Conservation (phyloP, 2,797 vertebrate genomes). For the Poecilia picta region DNA sequence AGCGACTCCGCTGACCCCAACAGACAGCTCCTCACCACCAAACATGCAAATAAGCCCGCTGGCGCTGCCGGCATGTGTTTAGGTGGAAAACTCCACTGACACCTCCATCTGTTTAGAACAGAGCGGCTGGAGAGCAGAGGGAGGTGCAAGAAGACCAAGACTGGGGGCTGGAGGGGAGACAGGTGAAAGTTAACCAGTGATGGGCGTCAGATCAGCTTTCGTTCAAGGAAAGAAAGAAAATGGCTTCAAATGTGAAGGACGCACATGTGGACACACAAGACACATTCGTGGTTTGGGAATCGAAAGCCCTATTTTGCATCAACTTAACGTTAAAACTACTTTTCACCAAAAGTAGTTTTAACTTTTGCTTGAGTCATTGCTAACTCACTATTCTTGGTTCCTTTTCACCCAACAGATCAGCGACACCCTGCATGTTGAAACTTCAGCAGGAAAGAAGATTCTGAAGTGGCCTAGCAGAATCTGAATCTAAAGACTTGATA, state of each 20-base stretch:
- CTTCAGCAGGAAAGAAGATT: not conserved
- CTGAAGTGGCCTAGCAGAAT: not conserved
- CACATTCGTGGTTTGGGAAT: not conserved
- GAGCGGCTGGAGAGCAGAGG: not conserved
- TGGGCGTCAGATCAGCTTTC: too few species aligned
- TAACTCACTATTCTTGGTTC: too few species aligned
- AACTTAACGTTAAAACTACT: too few species aligned
- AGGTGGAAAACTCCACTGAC: constrained; percentile 64
- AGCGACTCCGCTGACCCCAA: constrained; percentile 55
- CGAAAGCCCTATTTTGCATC: not conserved
- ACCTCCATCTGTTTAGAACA: constrained; percentile 73
- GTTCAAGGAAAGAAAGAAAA: not conserved
- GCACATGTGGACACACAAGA: not conserved
- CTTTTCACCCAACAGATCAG: too few species aligned
- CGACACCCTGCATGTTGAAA: too few species aligned
- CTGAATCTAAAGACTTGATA: not conserved
- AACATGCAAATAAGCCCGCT: constrained; percentile 67
- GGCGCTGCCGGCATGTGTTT: constrained; percentile 55
- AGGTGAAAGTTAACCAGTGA: not conserved
- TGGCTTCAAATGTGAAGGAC: not conserved
- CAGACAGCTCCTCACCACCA: constrained; percentile 56
- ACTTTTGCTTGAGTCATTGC: too few species aligned
- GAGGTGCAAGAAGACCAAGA: not conserved
- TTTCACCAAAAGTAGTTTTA: too few species aligned
- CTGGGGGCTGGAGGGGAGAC: not conserved